These are phyloP conservation scores for Tortricodes alternella DNA, from an alignment of 2,888 invertebrate species.

Conservation along the genomic window DNA sequence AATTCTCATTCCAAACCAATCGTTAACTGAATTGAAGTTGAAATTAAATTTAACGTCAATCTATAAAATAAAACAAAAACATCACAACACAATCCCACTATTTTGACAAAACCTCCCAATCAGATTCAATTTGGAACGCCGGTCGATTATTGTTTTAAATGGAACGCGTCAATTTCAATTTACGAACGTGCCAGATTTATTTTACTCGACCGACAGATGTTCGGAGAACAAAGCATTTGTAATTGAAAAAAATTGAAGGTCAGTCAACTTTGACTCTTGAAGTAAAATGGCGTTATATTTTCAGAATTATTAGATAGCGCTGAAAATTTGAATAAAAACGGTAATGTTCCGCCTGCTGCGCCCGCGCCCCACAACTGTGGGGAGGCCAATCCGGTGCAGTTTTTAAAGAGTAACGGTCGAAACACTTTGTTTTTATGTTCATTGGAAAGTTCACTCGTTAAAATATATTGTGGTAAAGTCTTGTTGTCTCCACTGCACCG, in stretches of 20 bases:
- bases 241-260: conserved; percentile 45
- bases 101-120: conserved; percentile 55
- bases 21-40: conserved; percentile 28
- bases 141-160: conserved; percentile 75
- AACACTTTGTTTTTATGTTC: conserved; percentile 21
- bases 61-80: conserved; percentile 37
- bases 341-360: conserved; percentile 74
- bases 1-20: conserved; percentile 13
- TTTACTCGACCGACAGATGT: conserved; percentile 61
- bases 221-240: conserved; percentile 50
- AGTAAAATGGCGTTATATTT: conserved; percentile 16
- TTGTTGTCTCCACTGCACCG: conserved; percentile 20
- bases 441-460: not conserved
- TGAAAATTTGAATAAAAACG: conserved; percentile 76
- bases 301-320: conserved; percentile 40
- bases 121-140: conserved; percentile 64
- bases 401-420: conserved; percentile 34
- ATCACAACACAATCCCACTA: conserved; percentile 44
- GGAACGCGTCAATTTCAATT: conserved; percentile 79
- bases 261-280: conserved; percentile 22
- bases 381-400: conserved; percentile 38
- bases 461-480: not conserved
- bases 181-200: conserved; percentile 61
- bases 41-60: conserved; percentile 35
- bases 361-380: conserved; percentile 57